Evolutionary conservation across 2,888 invertebrate genomes (phyloP), one percentile per base, ranked within the genome.

Genomic region (Carabus problematicus): DNA sequence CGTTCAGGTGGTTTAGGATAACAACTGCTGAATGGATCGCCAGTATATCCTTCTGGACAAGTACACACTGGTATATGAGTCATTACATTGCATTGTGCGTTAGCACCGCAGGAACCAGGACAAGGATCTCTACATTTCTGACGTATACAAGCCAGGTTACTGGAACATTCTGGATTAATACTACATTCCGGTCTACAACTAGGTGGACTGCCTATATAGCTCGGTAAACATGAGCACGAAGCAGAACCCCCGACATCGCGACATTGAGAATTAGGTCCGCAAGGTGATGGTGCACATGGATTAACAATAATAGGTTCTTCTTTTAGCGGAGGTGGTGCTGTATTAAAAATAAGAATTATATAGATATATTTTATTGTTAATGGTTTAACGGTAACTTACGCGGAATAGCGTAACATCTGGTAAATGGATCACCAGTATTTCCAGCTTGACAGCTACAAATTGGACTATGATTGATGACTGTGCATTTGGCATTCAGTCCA

Each of bases 381-480:
- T 55, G n/a, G 40, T 9, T 29, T 29, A 29, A 29, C 29, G 2
- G 14, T 42, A 39, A 75, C 77, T 79, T 80, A 81, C 81, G 77
- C 74, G 79, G 78, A 71, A 79, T 78, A 77, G 88, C 87, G 71
- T 86, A 86, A 77, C 93, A 93, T 79, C 89, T 88, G 45, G 88
- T 86, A 76, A 93, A 93, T 72, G 93, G 92, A 87, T 93, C 92
- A 9, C 94, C 94, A 1, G 91, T 91, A 79, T 86, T 88, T 29
- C 89, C 89, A 42, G 83, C 77, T 1, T 89, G 87, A 76, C 94
- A 94, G 73, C 89, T 91, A 77, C 94, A 94, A 71, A 93, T 88
- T 0, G 93, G 92, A 79, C 91, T 92, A 78, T 94, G 94, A 78
- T 92, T 91, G 71, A 91, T 89, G 8, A 93, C 93, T 74, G 89